Conservation (phyloP, 2,888 invertebrate species). For the Oeneis ivallda region DNA sequence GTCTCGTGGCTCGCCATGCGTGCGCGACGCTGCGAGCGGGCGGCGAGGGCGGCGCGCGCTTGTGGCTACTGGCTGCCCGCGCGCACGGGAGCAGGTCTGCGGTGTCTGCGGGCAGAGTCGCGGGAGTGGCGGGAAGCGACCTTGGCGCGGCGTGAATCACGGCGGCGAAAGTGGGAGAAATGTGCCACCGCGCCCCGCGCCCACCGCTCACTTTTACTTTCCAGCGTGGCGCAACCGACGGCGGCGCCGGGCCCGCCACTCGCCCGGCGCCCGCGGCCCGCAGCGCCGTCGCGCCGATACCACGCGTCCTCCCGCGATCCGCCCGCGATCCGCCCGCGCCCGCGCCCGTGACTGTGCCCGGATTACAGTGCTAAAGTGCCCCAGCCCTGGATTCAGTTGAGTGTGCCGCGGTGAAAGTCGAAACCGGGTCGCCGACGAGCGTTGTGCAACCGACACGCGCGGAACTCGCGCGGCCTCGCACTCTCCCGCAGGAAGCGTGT, state of each 20-base stretch:
- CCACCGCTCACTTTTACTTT: conserved; percentile 80
- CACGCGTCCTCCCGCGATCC: conserved; percentile 47
- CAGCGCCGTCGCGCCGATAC: conserved; percentile 76
- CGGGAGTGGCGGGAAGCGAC: conserved; percentile 74
- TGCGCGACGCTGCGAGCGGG: not conserved
- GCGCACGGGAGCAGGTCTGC: conserved; percentile 49
- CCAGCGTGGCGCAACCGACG: conserved; percentile 78
- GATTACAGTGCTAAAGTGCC: conserved; percentile 79
- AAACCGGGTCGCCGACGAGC: conserved; percentile 73
- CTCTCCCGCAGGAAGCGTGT: conserved; percentile 79
- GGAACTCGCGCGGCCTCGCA: conserved; percentile 75
- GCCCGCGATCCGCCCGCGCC: conserved; percentile 45
- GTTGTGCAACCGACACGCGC: conserved; percentile 71
- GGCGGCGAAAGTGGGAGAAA: conserved; percentile 81
- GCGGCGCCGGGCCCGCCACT: conserved; percentile 76
- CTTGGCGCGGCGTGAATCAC: conserved; percentile 75
- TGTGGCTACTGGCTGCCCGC: conserved; percentile 25
- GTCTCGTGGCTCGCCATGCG: not conserved
- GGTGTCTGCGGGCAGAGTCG: conserved; percentile 45
- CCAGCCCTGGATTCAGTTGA: conserved; percentile 69
- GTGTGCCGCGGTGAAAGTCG: conserved; percentile 69
- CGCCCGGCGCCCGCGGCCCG: conserved; percentile 81
- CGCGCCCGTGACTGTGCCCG: conserved; percentile 67
- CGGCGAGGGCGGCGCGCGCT: not conserved
- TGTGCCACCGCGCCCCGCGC: conserved; percentile 73